These are phyloP conservation scores for Pycnomerus fuliginosus DNA, from an alignment of 2,888 invertebrate genomes.

Conservation along the genomic window DNA sequence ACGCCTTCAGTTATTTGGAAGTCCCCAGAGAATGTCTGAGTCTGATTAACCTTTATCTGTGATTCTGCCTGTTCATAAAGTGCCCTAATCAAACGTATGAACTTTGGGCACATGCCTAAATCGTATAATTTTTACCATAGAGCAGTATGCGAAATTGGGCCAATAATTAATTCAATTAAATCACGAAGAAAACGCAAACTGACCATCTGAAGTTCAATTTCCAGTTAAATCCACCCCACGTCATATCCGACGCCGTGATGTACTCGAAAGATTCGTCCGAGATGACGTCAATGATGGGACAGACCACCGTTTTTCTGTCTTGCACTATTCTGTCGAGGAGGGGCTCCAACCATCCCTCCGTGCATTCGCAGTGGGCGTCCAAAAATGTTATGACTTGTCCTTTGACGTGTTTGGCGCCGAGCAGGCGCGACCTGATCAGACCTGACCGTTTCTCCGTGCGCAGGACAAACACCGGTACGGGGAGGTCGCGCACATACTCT, in stretches of 20 bases:
- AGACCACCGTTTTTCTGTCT: conserved; percentile 91
- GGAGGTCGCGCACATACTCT: conserved; percentile 81
- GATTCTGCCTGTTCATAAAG: no score
- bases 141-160: no score
- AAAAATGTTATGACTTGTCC: conserved; percentile 95
- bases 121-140: no score
- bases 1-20: no score
- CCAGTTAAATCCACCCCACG: conserved; percentile 99
- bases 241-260: conserved; percentile 98
- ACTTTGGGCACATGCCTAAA: no score
- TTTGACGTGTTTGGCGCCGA: conserved; percentile 89
- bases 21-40: no score
- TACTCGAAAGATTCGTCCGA: conserved; percentile 99
- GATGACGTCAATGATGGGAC: conserved; percentile 98
- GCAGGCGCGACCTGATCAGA: conserved; percentile 89
- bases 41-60: no score
- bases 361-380: conserved; percentile 98
- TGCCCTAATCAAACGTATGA: no score
- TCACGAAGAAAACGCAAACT: no score
- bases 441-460: conserved; percentile 93
- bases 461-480: conserved; percentile 83
- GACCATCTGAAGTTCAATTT: conserved; percentile 98
- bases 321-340: conserved; percentile 87
- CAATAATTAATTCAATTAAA: no score
- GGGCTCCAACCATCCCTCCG: conserved; percentile 98